Conservation (phyloP, 2,797 vertebrate species). For the Strix occidentalis region DNA sequence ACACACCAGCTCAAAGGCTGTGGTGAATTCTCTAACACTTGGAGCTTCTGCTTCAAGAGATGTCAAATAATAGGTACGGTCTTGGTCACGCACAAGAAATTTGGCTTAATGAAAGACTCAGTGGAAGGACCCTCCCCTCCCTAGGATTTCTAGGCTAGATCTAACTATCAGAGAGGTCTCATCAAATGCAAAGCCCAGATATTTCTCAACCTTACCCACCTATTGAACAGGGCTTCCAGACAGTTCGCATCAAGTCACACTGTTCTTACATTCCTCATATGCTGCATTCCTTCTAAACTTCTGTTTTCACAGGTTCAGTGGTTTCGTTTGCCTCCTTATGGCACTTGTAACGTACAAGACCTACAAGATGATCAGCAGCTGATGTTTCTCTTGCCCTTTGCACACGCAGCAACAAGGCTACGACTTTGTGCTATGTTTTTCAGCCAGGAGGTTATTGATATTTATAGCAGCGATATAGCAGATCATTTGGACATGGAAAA, state of each 20-base stretch:
- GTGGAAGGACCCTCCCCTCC: neutral
- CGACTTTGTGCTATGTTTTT: neutral
- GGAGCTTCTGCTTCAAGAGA: neutral
- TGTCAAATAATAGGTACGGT: neutral
- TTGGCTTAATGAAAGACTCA: neutral
- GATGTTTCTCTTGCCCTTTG: conserved; percentile 7
- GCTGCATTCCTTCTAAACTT: neutral
- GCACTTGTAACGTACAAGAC: neutral
- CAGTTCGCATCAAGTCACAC: neutral
- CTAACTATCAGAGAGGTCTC: neutral
- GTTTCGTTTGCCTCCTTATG: neutral
- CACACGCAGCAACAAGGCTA: neutral
- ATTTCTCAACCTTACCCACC: neutral
- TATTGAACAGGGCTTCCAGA: neutral
- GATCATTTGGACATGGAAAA: conserved; percentile 40
- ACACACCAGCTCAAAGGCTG: neutral
- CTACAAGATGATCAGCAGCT: neutral
- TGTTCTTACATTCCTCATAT: neutral
- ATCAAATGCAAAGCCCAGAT: neutral
- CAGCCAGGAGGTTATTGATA: conserved; percentile 20
- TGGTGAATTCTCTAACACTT: neutral
- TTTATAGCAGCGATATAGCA: conserved; percentile 38
- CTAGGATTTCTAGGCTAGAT: neutral
- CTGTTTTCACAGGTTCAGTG: neutral
- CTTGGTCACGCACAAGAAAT: neutral